Evolutionary conservation across 2,888 invertebrate genomes (phyloP), one percentile per base, ranked within the genome.

Genomic region (Watsonalla cultraria): DNA sequence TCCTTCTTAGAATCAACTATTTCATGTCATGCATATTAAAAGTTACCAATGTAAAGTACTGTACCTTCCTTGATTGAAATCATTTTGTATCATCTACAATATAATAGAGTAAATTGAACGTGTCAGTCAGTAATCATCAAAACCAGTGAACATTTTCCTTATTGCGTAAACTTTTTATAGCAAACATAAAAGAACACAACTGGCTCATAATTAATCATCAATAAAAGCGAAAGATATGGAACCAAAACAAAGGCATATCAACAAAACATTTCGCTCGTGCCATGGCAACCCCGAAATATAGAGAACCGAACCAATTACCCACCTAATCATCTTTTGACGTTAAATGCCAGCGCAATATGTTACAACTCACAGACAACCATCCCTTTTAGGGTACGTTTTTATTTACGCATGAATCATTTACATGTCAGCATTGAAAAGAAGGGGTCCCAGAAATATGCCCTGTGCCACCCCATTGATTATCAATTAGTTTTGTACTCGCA

Each of bases 281-380:
- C 84, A 84, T 87, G 84, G 72, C 68, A 61, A 69, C 80, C 78
- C 68, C 74, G 78, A 49, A 49, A 49, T 39, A 76, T 59, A 65
- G 73, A 80, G 79, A 83, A 86, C 81, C 82, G 83, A 84, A 88
- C 85, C 87, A 90, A 89, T 90, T 89, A 90, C 86, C 80, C 70
- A 84, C 89, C 90, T 90, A 90, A 90, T 90, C 90, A 90, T 90
- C 84, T 78, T 81, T 80, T 89, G 90, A 89, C 89, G 79, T 87
- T 86, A 84, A 79, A 85, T 85, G 85, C 88, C 85, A 84, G 74
- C 80, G 85, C 88, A 90, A 89, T 89, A 89, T 89, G 90, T 84
- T 89, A 77, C 76, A 75, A 80, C 82, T 80, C 86, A 84, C 76
- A 76, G 79, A 80, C 81, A 72, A 73, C 74, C 63, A 64, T 72